Conservation (phyloP, 2,888 invertebrate species). For the Drosophila silvestris region DNA sequence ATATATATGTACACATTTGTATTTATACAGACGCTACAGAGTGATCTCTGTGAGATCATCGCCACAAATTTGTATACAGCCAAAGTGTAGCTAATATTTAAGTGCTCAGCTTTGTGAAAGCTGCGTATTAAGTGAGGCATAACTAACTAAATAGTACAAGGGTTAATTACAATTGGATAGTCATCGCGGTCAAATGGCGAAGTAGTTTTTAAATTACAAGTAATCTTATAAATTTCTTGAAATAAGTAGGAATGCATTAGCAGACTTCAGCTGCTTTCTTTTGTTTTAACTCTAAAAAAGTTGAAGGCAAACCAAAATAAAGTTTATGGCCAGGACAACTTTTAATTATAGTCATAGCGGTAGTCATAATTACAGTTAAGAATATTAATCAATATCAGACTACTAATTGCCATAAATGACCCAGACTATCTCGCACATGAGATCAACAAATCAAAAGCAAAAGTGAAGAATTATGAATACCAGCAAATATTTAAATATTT, state of each 20-base stretch:
- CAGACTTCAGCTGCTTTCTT: neutral
- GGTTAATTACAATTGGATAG: neutral
- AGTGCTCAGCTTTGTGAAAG: slow-evolving; percentile 19
- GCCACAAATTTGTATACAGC: slow-evolving; percentile 39
- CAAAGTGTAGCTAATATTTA: slow-evolving; percentile 24
- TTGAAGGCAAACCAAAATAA: slow-evolving; percentile 30
- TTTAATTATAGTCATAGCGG: slow-evolving; percentile 19
- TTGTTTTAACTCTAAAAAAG: neutral
- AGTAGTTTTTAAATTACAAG: neutral
- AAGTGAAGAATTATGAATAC: slow-evolving; percentile 57
- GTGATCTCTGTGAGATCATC: slow-evolving; percentile 74
- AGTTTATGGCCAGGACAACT: slow-evolving; percentile 2
- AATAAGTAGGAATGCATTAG: no score
- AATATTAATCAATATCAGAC: slow-evolving; percentile 36
- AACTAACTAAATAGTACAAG: neutral
- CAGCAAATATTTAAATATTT: slow-evolving; percentile 45
- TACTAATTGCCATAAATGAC: slow-evolving; percentile 35
- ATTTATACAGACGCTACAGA: slow-evolving; percentile 36
- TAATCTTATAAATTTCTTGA: neutral
- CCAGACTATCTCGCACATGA: neutral
- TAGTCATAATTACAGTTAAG: slow-evolving; percentile 55
- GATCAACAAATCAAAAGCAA: slow-evolving; percentile 57
- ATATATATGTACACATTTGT: slow-evolving; percentile 5
- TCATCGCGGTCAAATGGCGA: neutral
- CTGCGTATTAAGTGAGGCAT: slow-evolving; percentile 6